These are phyloP conservation scores for Sussaba pulchella DNA, from an alignment of 2,888 invertebrate genomes.

Conservation along the genomic window DNA sequence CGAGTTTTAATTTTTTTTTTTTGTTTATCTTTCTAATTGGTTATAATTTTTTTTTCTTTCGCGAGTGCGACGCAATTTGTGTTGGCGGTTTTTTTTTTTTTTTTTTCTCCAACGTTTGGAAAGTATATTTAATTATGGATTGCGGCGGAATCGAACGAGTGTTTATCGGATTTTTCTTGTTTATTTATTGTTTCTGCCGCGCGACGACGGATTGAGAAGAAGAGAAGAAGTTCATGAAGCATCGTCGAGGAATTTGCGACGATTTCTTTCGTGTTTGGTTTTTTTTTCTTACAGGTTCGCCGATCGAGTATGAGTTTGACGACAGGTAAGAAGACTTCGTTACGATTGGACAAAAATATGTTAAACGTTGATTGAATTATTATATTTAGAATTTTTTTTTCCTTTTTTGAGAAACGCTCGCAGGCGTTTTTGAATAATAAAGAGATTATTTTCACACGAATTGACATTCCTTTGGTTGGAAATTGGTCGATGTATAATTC, in stretches of 20 bases:
- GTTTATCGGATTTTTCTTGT: background rate
- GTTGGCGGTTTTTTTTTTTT: background rate
- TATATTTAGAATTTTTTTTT: too few relatives aligned
- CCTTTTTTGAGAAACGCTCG: too few relatives aligned
- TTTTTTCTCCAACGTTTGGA: background rate
- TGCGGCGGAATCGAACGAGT: background rate
- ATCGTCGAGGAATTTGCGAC: conserved; percentile 18
- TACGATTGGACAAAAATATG: conserved; percentile 3
- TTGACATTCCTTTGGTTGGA: too few relatives aligned
- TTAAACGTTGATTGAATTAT: background rate
- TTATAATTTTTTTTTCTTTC: background rate
- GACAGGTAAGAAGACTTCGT: conserved; percentile 54
- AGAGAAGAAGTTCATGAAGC: background rate
- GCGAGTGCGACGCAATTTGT: conserved; percentile 25
- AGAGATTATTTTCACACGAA: too few relatives aligned
- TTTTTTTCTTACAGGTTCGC: conserved; percentile 36
- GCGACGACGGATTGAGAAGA: conserved; percentile 19
- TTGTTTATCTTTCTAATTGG: background rate
- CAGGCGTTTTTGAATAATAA: too few relatives aligned
- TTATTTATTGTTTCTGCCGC: conserved; percentile 15
- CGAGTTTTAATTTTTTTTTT: background rate
- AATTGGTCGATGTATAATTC: too few relatives aligned
- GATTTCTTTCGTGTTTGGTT: conserved; percentile 35
- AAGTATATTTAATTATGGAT: background rate
- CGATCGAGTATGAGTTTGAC: conserved; percentile 38